Conservation (phyloP, 2,888 invertebrate species). For the Cosmia trapezina region DNA sequence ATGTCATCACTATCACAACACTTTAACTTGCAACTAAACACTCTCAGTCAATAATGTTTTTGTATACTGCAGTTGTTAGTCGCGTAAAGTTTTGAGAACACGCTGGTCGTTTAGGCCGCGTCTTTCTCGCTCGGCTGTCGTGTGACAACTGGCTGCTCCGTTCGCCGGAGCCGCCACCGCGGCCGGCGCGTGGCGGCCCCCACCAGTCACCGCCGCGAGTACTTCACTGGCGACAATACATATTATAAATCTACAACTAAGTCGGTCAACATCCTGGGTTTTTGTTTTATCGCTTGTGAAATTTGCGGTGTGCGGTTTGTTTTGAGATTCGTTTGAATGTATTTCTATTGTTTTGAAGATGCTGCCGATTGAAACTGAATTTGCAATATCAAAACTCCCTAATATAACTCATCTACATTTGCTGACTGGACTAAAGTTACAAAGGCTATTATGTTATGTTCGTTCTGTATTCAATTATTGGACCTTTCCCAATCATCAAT, state of each 20-base stretch:
- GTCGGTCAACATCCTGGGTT: slow-evolving; percentile 70
- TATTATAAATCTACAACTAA: slow-evolving; percentile 68
- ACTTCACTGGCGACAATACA: slow-evolving; percentile 65
- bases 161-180: slow-evolving; percentile 60
- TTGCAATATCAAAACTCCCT: not conserved
- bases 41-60: slow-evolving; percentile 80
- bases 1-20: slow-evolving; percentile 88
- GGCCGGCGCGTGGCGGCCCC: slow-evolving; percentile 76
- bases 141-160: slow-evolving; percentile 82
- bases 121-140: slow-evolving; percentile 87
- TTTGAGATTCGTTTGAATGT: slow-evolving; percentile 48
- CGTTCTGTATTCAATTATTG: not conserved
- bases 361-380: slow-evolving; percentile 4
- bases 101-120: slow-evolving; percentile 84
- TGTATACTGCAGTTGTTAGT: slow-evolving; percentile 85
- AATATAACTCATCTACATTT: not conserved
- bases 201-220: slow-evolving; percentile 60
- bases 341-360: slow-evolving; percentile 35
- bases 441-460: no score
- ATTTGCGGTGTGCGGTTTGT: slow-evolving; percentile 61
- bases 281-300: slow-evolving; percentile 67
- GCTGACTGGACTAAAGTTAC: not conserved
- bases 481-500: slow-evolving; percentile 31
- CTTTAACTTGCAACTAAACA: slow-evolving; percentile 84
- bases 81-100: slow-evolving; percentile 90